phyloP scores from a whole-genome alignment of 2,888 invertebrate genomes.

The Leptinotarsa juncta region DNA sequence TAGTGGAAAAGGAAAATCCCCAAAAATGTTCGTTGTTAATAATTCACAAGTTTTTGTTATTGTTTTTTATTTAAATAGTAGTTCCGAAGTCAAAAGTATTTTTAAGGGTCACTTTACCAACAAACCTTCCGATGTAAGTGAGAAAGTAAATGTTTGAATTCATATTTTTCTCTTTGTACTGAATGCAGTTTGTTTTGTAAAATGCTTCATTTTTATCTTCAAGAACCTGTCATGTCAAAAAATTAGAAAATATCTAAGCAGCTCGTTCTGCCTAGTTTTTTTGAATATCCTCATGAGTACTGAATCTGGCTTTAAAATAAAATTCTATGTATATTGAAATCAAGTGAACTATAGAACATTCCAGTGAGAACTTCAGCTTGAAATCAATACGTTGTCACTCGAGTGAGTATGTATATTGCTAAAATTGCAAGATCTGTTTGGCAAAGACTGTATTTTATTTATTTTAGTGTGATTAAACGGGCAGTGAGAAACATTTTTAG shows the following conservation, averaged over 20 bases:
- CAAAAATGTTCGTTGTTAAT: too few species aligned
- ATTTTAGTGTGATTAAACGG: constrained; percentile 33
- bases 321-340: not conserved
- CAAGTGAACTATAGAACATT: constrained; percentile 9
- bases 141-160: too few species aligned
- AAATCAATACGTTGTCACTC: not conserved
- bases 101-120: too few species aligned
- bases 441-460: constrained; percentile 37
- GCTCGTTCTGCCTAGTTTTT: too few species aligned
- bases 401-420: not conserved
- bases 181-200: too few species aligned
- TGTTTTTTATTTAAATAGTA: too few species aligned
- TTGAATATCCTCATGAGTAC: not conserved
- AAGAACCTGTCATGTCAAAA: not conserved
- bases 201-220: too few species aligned
- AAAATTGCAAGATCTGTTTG: constrained; percentile 30
- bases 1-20: too few species aligned
- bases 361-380: constrained; percentile 13
- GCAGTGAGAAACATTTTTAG: constrained; percentile 39
- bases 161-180: too few species aligned
- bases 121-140: too few species aligned
- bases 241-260: not conserved
- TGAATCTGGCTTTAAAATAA: not conserved
- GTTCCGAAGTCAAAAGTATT: too few species aligned
- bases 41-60: too few species aligned